These are phyloP conservation scores for Scolopax mira DNA, from an alignment of 2,113 vertebrate genomes.

Conservation along the genomic window DNA sequence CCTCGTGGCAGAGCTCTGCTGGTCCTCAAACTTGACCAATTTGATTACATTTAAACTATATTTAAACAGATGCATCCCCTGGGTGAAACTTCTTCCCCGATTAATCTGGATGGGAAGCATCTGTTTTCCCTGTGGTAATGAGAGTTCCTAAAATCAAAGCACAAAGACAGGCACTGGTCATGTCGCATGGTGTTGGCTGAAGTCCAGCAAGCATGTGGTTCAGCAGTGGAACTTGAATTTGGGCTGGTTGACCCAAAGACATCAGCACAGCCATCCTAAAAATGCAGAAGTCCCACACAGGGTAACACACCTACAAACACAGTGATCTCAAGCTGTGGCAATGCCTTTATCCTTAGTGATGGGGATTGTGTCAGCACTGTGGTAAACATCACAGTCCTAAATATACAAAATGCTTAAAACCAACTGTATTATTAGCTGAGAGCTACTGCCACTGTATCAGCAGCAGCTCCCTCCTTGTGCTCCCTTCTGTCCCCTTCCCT, in stretches of 20 bases:
- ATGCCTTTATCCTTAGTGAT: neutral
- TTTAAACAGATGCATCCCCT: constrained; percentile 52
- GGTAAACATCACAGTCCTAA: neutral
- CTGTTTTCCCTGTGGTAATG: constrained; percentile 57
- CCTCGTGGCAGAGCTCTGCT: constrained; percentile 27
- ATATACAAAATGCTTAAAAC: neutral
- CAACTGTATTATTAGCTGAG: neutral
- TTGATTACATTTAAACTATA: constrained; percentile 57
- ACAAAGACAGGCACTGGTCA: neutral
- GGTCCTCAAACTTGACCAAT: constrained; percentile 37
- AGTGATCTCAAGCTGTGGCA: neutral
- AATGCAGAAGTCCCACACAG: neutral
- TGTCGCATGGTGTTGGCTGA: neutral
- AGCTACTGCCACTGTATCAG: neutral
- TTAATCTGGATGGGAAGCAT: constrained; percentile 64
- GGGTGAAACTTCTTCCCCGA: constrained; percentile 54
- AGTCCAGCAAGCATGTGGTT: neutral
- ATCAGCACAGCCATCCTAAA: neutral
- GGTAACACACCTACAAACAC: neutral
- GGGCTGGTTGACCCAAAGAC: neutral
- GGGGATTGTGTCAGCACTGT: neutral
- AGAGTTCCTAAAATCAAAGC: constrained; percentile 45
- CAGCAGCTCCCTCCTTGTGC: neutral
- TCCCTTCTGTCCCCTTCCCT: neutral
- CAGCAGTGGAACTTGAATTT: neutral